A percentile compares a stretch with the other conserved stretches of the same genome.
These are phyloP conservation scores for Heliconius congener DNA, from an alignment of 1,140 invertebrate species.

Conservation along the genomic window DNA sequence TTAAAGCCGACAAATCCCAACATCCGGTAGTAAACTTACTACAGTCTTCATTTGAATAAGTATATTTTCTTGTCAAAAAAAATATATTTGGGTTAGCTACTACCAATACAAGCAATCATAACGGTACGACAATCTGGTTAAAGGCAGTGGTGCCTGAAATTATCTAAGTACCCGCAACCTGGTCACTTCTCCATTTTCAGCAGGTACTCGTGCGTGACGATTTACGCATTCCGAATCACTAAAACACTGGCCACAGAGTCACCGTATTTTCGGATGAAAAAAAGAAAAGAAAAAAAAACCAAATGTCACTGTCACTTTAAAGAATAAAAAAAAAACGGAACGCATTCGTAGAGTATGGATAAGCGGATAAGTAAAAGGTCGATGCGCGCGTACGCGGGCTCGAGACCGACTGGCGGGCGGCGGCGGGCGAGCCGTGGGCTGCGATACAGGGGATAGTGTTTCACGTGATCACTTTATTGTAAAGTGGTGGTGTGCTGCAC, in stretches of 20 bases:
- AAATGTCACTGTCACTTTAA: constrained; percentile 14
- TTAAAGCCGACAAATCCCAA: constrained; percentile 41
- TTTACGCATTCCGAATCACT: constrained; percentile 56
- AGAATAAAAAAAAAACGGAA: constrained; percentile 12
- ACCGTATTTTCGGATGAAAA: neutral
- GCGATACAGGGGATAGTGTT: constrained; percentile 8
- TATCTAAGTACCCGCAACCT: constrained; percentile 50
- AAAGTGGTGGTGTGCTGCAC: neutral
- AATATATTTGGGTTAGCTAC: constrained; percentile 23
- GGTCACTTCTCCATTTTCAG: constrained; percentile 49
- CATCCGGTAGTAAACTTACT: constrained; percentile 54
- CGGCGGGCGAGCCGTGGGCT: neutral
- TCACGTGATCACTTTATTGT: constrained; percentile 8
- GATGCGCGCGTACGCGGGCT: constrained; percentile 51
- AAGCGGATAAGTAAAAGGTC: neutral
- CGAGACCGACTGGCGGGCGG: constrained; percentile 49
- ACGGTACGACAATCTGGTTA: constrained; percentile 50
- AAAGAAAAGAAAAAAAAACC: neutral
- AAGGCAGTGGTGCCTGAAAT: constrained; percentile 61
- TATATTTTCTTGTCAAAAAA: constrained; percentile 54
- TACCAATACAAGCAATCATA: constrained; percentile 34
- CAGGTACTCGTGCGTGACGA: constrained; percentile 52
- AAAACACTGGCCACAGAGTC: constrained; percentile 19
- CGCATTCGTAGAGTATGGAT: constrained; percentile 35
- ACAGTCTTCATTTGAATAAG: constrained; percentile 47